These are phyloP conservation scores for Trogon melanurus DNA, from an alignment of 2,113 vertebrate species.

Conservation along the genomic window DNA sequence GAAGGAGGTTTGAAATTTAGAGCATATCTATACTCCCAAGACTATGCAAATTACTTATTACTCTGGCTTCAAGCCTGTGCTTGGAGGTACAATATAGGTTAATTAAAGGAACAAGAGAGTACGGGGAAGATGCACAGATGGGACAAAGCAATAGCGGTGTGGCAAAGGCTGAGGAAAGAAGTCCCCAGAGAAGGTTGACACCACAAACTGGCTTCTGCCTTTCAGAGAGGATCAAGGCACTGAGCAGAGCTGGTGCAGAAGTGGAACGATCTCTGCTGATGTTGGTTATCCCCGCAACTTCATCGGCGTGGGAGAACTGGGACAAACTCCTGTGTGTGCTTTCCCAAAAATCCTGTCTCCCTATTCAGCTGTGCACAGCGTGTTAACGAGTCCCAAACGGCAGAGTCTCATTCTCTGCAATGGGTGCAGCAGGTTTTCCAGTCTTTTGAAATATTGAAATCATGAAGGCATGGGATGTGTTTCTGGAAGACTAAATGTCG, in stretches of 20 bases:
- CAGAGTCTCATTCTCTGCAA: background rate
- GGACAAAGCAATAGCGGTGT: background rate
- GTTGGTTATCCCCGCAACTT: background rate
- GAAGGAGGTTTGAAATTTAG: slow-evolving; percentile 40
- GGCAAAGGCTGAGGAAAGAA: background rate
- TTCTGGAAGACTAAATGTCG: background rate
- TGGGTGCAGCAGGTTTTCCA: background rate
- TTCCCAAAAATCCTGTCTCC: background rate
- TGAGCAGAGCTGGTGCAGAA: background rate
- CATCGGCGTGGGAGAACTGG: background rate
- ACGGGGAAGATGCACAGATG: background rate
- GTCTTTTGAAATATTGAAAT: background rate
- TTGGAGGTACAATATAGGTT: slow-evolving; percentile 43
- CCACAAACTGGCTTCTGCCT: background rate
- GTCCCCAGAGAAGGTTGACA: background rate
- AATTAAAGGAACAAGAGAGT: slow-evolving; percentile 58
- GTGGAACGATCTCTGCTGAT: background rate
- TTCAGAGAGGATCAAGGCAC: background rate
- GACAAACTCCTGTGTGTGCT: background rate
- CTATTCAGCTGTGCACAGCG: background rate
- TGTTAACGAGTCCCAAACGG: background rate
- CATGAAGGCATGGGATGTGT: background rate
- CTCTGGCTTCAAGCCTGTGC: slow-evolving; percentile 47
- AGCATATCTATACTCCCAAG: slow-evolving; percentile 19
- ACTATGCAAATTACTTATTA: slow-evolving; percentile 46